Conservation (phyloP, 1,140 invertebrate genomes). For the Heliconius eleuchia region DNA sequence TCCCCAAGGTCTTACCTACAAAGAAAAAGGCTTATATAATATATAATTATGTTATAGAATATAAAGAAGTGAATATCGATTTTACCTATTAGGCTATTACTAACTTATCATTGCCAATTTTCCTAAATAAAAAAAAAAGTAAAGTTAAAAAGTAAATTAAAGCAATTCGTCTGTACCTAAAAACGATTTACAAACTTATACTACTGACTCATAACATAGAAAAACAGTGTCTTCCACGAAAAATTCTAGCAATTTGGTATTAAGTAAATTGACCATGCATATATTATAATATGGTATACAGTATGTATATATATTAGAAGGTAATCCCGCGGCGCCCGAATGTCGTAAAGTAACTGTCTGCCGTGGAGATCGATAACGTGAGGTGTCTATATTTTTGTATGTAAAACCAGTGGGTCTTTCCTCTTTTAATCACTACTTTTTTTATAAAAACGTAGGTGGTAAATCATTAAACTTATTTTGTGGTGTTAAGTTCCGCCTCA, state of each 20-base stretch:
- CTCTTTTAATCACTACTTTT: no score
- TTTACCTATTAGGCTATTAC: no score
- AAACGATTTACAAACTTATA: neutral
- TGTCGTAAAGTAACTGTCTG: conserved; percentile 11
- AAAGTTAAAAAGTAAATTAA: no score
- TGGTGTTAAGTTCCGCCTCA: neutral
- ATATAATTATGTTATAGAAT: no score
- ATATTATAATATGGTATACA: neutral
- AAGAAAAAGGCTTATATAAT: no score
- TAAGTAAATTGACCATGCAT: neutral
- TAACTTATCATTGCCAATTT: no score
- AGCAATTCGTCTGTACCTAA: no score
- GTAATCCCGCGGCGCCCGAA: conserved; percentile 15
- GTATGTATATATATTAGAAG: neutral
- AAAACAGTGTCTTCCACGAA: neutral
- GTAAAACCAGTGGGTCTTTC: neutral
- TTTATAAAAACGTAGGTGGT: neutral
- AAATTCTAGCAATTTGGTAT: neutral
- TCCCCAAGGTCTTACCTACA: no score
- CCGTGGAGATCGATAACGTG: neutral
- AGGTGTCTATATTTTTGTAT: neutral
- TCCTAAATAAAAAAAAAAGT: no score
- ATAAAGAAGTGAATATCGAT: no score
- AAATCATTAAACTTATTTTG: neutral
- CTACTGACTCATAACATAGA: neutral